These are phyloP conservation scores for Sturnus vulgaris DNA, from an alignment of 2,113 vertebrate species.

Conservation along the genomic window DNA sequence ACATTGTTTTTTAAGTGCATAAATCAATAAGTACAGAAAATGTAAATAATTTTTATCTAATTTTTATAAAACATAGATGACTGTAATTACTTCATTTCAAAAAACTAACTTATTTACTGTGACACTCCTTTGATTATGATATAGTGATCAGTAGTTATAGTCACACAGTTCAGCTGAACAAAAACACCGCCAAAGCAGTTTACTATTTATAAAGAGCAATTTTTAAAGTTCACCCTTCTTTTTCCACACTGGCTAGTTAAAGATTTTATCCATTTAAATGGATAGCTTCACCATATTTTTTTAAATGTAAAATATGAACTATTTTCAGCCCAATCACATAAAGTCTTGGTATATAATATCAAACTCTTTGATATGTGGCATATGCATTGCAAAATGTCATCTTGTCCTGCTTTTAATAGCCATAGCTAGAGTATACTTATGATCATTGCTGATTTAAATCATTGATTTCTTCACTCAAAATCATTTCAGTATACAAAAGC, in stretches of 20 bases:
- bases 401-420: not conserved
- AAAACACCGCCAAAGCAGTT: not conserved
- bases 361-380: not conserved
- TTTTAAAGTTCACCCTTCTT: not conserved
- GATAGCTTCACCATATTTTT: not conserved
- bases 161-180: not conserved
- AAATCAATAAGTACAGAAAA: not conserved
- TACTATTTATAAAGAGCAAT: not conserved
- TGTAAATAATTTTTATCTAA: not conserved
- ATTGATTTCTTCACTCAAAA: conserved; percentile 5
- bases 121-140: not conserved
- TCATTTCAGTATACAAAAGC: conserved; percentile 2
- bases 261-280: not conserved
- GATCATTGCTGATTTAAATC: not conserved
- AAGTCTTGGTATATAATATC: not conserved
- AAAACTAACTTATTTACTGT: not conserved
- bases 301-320: not conserved
- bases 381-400: not conserved
- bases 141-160: not conserved
- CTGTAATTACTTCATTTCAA: not conserved
- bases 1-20: not conserved
- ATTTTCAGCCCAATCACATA: not conserved
- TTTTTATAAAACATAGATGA: not conserved
- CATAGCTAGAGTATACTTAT: not conserved
- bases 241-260: not conserved